Evolutionary conservation across 2,113 vertebrate genomes (phyloP), one percentile per base, ranked within the genome.

Genomic region (Lucifuga dentata): DNA sequence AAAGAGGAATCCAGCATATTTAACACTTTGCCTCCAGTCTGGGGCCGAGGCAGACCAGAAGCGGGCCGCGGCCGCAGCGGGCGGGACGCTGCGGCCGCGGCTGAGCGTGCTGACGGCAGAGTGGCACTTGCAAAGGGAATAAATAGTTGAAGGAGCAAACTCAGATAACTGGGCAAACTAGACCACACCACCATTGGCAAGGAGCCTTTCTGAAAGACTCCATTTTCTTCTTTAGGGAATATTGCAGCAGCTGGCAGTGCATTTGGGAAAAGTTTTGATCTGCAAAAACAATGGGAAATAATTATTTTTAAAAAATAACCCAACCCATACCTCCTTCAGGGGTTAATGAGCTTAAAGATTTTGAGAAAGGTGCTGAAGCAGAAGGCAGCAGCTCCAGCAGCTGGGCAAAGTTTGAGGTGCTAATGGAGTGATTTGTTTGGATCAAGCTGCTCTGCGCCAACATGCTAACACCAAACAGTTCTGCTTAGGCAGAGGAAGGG

Each of bases 221-320:
- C 2, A 1, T 13, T 11, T 45, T 65, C 58, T 61, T 32, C n/a
- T 57, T 75, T 61, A n/a, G 23, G 33, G 44, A 33, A 8, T 57
- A 71, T 71, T 24, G 71, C 53, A 85, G 78, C 62, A 8, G 77
- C 65, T 89, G 80, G 76, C 86, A 89, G 86, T 88, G 86, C 80
- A 77, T 74, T 84, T 33, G 8, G 69, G 61, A 53, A 7, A 15
- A 38, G 50, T 38, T 78, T 33, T 52, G 43, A 57, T 33, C 51
- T 62, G 68, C 33, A 67, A 45, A 55, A n/a, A n/a, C n/a, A 68
- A 48, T 11, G 33, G 11, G 15, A 24, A 35, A 11, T 23, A 23
- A 20, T n/a, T 5, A n/a, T n/a, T n/a, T n/a, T n/a, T n/a, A 52
- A 12, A 50, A 29, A 26, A 10, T 2, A 71, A 62, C 1, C 43